Evolutionary conservation across 2,797 vertebrate genomes (phyloP).

Genomic region (Sebastes vulpes): DNA sequence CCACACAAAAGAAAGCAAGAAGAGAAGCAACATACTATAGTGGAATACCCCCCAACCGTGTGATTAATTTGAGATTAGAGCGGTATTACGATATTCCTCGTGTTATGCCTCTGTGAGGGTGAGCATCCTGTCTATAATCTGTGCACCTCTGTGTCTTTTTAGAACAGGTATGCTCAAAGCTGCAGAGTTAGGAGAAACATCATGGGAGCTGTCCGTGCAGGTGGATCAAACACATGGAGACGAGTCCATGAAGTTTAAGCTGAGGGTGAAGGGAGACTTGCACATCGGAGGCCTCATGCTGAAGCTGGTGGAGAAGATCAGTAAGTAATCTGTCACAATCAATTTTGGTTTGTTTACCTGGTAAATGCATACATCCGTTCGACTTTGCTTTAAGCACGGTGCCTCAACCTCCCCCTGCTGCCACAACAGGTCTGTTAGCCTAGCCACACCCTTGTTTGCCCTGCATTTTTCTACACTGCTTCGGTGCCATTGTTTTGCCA

Average conservation of each 20-base stretch:
- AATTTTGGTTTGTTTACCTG: not conserved
- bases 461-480: conserved; percentile 39
- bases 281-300: conserved; percentile 98
- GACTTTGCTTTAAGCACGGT: not conserved
- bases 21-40: not conserved
- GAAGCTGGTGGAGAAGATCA: conserved; percentile 94
- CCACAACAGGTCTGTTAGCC: conserved; percentile 17
- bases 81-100: not conserved
- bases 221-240: conserved; percentile 88
- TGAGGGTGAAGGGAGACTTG: conserved; percentile 93
- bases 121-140: not conserved
- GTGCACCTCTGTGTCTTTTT: conserved; percentile 11
- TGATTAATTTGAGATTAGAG: not conserved
- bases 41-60: not conserved
- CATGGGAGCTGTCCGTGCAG: conserved; percentile 91
- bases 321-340: conserved; percentile 85
- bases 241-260: conserved; percentile 77
- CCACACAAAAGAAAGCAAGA: conserved; percentile 20
- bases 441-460: conserved; percentile 79
- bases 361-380: not conserved
- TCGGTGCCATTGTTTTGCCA: conserved; percentile 65
- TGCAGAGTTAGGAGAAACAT: conserved; percentile 85
- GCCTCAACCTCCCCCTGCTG: not conserved
- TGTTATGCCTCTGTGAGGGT: not conserved
- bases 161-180: conserved; percentile 86